Conservation (phyloP, 1,140 invertebrate genomes). For the Orius laevigatus region DNA sequence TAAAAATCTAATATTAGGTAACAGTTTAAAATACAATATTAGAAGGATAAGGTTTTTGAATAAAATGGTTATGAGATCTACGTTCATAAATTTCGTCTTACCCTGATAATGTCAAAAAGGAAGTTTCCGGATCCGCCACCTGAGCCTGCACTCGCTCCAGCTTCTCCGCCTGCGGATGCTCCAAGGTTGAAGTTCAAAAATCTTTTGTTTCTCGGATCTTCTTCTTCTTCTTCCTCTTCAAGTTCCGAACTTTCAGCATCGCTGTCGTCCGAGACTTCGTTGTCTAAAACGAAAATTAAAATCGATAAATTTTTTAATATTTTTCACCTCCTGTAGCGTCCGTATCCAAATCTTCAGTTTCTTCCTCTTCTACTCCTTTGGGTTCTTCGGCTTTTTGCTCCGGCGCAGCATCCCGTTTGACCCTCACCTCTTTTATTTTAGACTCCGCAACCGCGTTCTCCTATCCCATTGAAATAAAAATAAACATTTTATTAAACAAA, state of each 20-base stretch:
- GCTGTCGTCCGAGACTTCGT: conserved; percentile 15
- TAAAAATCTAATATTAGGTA: too few species aligned
- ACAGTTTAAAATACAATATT: too few species aligned
- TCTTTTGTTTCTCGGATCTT: conserved; percentile 63
- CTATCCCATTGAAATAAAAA: conserved; percentile 25
- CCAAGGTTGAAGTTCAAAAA: conserved; percentile 52
- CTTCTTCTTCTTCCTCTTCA: conserved; percentile 40
- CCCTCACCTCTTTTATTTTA: conserved; percentile 14
- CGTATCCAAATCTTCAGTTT: conserved; percentile 19
- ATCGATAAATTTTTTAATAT: background rate
- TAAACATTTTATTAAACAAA: background rate
- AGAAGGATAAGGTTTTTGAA: too few species aligned
- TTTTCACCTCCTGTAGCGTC: conserved; percentile 17
- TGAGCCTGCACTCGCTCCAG: conserved; percentile 28
- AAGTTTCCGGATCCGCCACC: conserved; percentile 64
- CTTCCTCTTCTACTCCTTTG: conserved; percentile 21
- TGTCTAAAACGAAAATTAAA: conserved; percentile 8
- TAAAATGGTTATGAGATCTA: too few species aligned
- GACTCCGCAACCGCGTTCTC: conserved; percentile 27
- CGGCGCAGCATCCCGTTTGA: conserved; percentile 15
- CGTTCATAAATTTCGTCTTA: too few species aligned
- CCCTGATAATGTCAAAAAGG: conserved; percentile 70
- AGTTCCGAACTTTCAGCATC: conserved; percentile 10
- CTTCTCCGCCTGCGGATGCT: conserved; percentile 27
- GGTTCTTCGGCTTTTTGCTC: conserved; percentile 28